These are phyloP conservation scores for Trypoxylon attenuatum DNA, from an alignment of 2,888 invertebrate species.

Conservation along the genomic window DNA sequence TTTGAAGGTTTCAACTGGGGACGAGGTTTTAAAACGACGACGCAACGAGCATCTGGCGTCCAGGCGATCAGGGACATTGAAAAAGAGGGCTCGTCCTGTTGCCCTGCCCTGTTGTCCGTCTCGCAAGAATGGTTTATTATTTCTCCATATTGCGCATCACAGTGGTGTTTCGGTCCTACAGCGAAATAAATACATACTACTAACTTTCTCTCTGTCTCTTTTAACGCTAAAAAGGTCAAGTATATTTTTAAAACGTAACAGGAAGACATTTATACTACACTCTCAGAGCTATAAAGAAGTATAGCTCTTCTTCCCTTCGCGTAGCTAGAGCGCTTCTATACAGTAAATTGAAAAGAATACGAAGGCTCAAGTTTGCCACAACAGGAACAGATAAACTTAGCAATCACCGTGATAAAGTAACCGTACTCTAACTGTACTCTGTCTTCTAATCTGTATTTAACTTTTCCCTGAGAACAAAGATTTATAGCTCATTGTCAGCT, in stretches of 20 bases:
- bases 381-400: too few species aligned
- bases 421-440: too few species aligned
- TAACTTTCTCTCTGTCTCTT: slow-evolving; percentile 19
- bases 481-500: too few species aligned
- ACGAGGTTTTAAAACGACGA: neutral
- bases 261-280: slow-evolving; percentile 7
- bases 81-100: slow-evolving; percentile 30
- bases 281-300: too few species aligned
- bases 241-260: slow-evolving; percentile 23
- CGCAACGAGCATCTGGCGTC: slow-evolving; percentile 43
- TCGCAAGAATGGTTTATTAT: slow-evolving; percentile 39
- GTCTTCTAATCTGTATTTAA: too few species aligned
- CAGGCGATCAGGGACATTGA: slow-evolving; percentile 17
- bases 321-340: too few species aligned
- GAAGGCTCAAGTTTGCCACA: too few species aligned
- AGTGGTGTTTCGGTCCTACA: slow-evolving; percentile 34
- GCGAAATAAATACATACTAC: slow-evolving; percentile 15
- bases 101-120: slow-evolving; percentile 9
- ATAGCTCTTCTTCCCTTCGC: too few species aligned
- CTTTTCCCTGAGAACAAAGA: too few species aligned
- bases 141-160: slow-evolving; percentile 31
- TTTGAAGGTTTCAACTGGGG: neutral
- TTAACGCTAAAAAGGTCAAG: slow-evolving; percentile 27
- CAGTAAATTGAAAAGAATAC: too few species aligned
- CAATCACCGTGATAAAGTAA: too few species aligned